Evolutionary conservation across 2,888 invertebrate species (phyloP).

Genomic region (Conomelus anceps): DNA sequence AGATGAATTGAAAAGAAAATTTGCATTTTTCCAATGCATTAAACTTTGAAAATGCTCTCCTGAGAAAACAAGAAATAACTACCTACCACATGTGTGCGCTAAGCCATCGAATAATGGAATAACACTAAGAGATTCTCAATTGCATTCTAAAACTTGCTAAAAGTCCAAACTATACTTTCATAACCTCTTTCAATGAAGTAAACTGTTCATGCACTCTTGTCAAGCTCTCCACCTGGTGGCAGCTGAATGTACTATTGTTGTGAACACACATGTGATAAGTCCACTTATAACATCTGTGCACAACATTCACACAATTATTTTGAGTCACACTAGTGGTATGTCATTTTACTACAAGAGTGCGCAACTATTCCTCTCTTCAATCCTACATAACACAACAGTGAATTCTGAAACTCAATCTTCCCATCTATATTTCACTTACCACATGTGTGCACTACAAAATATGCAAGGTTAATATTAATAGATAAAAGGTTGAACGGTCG

Average conservation of each 20-base stretch:
- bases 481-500: too few species aligned
- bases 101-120: neutral
- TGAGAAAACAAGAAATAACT: neutral
- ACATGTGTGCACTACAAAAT: too few species aligned
- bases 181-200: too few species aligned
- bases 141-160: neutral
- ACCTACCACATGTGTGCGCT: neutral
- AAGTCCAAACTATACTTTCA: neutral
- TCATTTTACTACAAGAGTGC: neutral
- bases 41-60: neutral
- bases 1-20: neutral
- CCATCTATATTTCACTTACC: too few species aligned
- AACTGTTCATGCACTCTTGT: neutral
- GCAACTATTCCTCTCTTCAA: too few species aligned
- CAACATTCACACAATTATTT: too few species aligned
- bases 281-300: too few species aligned
- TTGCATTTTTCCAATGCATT: neutral
- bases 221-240: neutral
- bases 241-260: too few species aligned
- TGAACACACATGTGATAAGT: too few species aligned
- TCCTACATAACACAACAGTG: too few species aligned
- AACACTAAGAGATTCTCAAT: neutral
- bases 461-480: too few species aligned
- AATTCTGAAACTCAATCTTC: too few species aligned
- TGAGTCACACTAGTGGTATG: neutral